A percentile compares a stretch with the other conserved stretches of the same genome.
phyloP scores from a whole-genome alignment of 2,888 invertebrate genomes.

The Troglohyphantes excavatus region DNA sequence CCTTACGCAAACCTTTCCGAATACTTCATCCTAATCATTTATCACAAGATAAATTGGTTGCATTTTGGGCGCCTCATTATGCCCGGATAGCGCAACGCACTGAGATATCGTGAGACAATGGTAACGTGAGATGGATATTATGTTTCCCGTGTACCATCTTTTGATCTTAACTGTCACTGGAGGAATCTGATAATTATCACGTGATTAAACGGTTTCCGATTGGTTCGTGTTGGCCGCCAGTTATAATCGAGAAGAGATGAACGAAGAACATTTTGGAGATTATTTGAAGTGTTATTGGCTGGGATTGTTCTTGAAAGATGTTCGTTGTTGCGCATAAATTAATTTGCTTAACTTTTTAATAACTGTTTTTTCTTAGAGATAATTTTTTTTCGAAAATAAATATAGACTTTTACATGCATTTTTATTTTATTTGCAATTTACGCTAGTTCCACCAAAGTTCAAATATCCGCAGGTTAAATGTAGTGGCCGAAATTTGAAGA shows the following conservation, averaged over 20 bases:
- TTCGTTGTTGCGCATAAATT: too few relatives aligned
- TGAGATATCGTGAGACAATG: background rate
- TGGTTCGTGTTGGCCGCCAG: background rate
- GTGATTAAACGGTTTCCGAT: slow-evolving; percentile 51
- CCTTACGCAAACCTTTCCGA: background rate
- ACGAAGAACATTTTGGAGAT: background rate
- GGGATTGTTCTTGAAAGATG: background rate
- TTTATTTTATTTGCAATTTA: too few relatives aligned
- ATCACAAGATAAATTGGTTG: background rate
- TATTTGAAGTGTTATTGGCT: background rate
- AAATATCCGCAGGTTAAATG: too few relatives aligned
- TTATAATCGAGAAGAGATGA: background rate
- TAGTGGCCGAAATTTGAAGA: too few relatives aligned
- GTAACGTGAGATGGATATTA: background rate
- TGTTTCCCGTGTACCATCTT: background rate
- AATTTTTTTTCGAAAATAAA: too few relatives aligned
- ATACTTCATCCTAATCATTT: slow-evolving; percentile 6
- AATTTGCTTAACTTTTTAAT: too few relatives aligned
- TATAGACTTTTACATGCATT: too few relatives aligned
- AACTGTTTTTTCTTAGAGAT: background rate
- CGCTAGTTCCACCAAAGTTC: too few relatives aligned
- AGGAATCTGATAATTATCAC: slow-evolving; percentile 32
- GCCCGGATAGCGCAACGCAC: background rate
- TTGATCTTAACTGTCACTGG: background rate
- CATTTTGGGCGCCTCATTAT: background rate